Evolutionary conservation across 2,113 vertebrate genomes (phyloP), one percentile per base, ranked within the genome.

Genomic region (Trinectes maculatus): DNA sequence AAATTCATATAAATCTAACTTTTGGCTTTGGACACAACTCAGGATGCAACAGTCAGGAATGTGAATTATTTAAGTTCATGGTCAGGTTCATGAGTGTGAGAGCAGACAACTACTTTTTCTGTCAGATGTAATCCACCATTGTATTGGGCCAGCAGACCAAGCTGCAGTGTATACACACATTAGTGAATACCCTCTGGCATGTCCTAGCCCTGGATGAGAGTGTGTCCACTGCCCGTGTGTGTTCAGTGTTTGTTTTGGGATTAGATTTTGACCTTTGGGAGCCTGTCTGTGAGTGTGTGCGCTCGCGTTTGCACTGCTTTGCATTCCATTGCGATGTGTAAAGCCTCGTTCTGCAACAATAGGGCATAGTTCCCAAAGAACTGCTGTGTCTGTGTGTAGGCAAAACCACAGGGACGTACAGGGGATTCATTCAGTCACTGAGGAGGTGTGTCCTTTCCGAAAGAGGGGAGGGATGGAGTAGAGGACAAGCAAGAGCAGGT

Each of bases 271-370:
- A 59, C 71, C 52, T 59, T 10, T 62, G 46, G 57, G 46, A 68
- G 28, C 72, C 11, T 74, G 25, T 67, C 4, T 51, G 63, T 26
- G 47, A n/a, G 37, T 37, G n/a, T 53, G 62, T 47, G 13, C 61
- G 11, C 44, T 37, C 9, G 31, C 31, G n/a, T 48, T 16, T 2
- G 1, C 33, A 25, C 74, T 71, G 78, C 71, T 67, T 72, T 71
- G 72, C 85, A 88, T 89, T 90, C 89, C 86, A 69, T 64, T 81
- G 80, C 31, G 33, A 85, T 89, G 83, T 68, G 83, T 87, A 74
- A 71, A 80, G 71, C 78, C 51, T 73, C 40, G 31, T 31, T 58
- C 31, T 57, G 68, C 71, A 89, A 92, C 89, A 91, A 89, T 87
- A 77, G 83, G 29, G 66, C 73, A 77, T 74, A 79, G 88, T 88